Percentiles rank a stretch among this genome's conserved stretches.
phyloP scores from a whole-genome alignment of 1,140 invertebrate genomes.

The Drosophila nigromelanica region DNA sequence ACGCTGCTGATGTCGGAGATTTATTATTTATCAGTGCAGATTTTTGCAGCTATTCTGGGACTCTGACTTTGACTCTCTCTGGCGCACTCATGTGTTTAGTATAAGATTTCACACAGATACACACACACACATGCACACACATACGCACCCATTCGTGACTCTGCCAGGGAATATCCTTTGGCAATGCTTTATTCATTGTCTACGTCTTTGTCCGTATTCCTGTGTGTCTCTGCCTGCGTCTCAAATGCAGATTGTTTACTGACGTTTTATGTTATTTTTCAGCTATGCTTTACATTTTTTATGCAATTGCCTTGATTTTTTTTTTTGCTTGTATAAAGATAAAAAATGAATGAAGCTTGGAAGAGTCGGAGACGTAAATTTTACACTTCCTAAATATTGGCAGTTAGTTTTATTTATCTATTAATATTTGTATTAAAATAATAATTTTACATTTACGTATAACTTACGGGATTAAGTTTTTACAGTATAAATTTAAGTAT shows the following conservation, averaged over 20 bases:
- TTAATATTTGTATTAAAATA: too few species aligned
- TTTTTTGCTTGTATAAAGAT: constrained; percentile 15
- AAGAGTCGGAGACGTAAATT: neutral
- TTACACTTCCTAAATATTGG: neutral
- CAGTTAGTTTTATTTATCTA: too few species aligned
- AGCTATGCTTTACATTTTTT: constrained; percentile 51
- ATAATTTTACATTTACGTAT: too few species aligned
- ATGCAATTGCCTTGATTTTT: constrained; percentile 66
- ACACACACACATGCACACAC: constrained; percentile 28
- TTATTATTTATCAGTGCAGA: constrained; percentile 80
- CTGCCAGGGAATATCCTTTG: constrained; percentile 35
- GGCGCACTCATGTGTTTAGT: constrained; percentile 62
- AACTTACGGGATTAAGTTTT: too few species aligned
- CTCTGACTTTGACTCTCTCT: constrained; percentile 1
- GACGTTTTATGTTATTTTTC: constrained; percentile 69
- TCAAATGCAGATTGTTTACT: constrained; percentile 75
- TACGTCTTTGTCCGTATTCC: constrained; percentile 32
- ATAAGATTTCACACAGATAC: constrained; percentile 58
- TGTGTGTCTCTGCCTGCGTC: constrained; percentile 11
- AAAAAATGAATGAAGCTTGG: constrained; percentile 1
- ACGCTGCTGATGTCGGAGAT: constrained; percentile 59
- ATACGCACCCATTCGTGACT: constrained; percentile 10
- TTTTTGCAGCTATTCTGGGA: constrained; percentile 58
- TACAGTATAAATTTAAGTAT: too few species aligned
- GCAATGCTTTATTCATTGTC: constrained; percentile 71